These are phyloP conservation scores for Noctua janthe DNA, from an alignment of 2,888 invertebrate species.

Conservation along the genomic window DNA sequence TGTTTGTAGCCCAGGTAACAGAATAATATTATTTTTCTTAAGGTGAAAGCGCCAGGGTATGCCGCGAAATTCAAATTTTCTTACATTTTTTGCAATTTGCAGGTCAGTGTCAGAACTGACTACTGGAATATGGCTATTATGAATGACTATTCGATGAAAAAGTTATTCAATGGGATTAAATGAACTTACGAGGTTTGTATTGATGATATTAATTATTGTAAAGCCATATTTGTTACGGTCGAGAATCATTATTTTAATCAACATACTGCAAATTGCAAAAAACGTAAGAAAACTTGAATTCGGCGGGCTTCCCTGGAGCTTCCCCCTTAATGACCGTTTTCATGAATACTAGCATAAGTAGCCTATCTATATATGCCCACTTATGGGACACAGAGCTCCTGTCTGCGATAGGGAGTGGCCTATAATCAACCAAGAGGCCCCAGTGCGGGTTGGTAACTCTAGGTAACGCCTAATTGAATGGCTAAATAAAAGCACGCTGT, in stretches of 20 bases:
- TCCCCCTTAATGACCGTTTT: not conserved
- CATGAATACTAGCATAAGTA: not conserved
- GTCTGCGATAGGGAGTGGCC: not conserved
- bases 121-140: too few relatives aligned
- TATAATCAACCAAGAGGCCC: not conserved
- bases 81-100: not conserved
- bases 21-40: not conserved
- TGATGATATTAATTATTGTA: not conserved
- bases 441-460: not conserved
- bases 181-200: not conserved
- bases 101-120: not conserved
- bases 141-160: not conserved
- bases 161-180: not conserved
- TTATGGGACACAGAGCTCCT: not conserved
- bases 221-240: not conserved
- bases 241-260: not conserved
- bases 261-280: too few relatives aligned
- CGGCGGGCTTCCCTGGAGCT: not conserved
- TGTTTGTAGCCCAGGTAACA: not conserved
- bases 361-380: not conserved
- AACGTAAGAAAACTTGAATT: too few relatives aligned
- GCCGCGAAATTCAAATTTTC: not conserved
- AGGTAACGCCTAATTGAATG: not conserved
- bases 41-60: not conserved
- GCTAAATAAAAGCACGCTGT: not conserved